Evolutionary conservation across 2,797 vertebrate species (phyloP), one percentile per base, ranked within the genome.

Genomic region (Botia kubotai): DNA sequence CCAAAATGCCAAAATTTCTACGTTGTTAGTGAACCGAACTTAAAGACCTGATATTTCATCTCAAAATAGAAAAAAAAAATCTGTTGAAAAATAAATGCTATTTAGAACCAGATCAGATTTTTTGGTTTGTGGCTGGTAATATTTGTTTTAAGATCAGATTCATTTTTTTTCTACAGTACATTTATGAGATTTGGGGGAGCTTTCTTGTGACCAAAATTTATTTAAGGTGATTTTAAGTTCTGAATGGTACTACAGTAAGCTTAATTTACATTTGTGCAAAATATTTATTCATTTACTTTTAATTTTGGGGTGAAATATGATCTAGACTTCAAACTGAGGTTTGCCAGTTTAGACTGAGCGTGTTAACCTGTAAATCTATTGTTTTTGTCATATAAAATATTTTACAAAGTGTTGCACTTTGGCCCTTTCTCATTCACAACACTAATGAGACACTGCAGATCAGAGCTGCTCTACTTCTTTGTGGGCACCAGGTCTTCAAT

Each of bases 401-500:
- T 11, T 58, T 21, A 26, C 1, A 26, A 23, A 60, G 57, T 33
- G 11, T 3, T 7, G n/a, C 16, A 5, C 46, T 3, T n/a, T 2
- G 16, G 17, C 17, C 21, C 39, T 82, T 72, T 91, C 11, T 50
- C 4, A 50, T 14, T 50, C 4, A 50, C 11, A 48, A 11, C n/a
- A 90, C 60, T 88, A 88, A 43, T 87, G 58, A 50, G 90, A 93
- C 16, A 93, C 80, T 50, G 48, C 0, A 93, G 89, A 48, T 29
- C 2, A 39, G 50, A 72, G 21, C n/a, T 72, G 72, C 91, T 83
- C 85, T 94, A 88, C 77, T 84, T 88, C 86, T 86, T 93, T 85
- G 26, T 6, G 14, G 60, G 60, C 13, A 63, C 23, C 58, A 94
- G 89, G 57, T 92, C 87, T 0, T 92, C 86, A 21, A 94, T 89